phyloP scores from a whole-genome alignment of 2,888 invertebrate genomes.

The Incurvaria masculella region DNA sequence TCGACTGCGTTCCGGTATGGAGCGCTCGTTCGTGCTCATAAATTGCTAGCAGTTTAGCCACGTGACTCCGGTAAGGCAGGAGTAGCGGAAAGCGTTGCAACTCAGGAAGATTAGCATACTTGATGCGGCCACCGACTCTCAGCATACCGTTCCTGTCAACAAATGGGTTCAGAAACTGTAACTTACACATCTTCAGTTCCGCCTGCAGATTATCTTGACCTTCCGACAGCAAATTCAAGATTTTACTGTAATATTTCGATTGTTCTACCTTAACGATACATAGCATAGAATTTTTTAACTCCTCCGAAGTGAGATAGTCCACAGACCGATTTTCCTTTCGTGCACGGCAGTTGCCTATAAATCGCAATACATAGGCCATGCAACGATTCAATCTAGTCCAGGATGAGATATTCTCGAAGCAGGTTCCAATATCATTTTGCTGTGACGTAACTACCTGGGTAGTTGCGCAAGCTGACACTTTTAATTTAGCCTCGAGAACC shows the following conservation, averaged over 20 bases:
- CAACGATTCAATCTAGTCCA: background rate
- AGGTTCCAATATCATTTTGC: background rate
- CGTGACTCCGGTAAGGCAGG: constrained; percentile 3
- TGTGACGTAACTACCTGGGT: background rate
- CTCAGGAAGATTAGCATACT: constrained; percentile 7
- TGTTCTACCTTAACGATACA: background rate
- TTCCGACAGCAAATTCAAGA: background rate
- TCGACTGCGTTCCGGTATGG: constrained; percentile 14
- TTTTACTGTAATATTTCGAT: background rate
- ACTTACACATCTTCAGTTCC: background rate
- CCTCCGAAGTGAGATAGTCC: background rate
- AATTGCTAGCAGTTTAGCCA: constrained; percentile 7
- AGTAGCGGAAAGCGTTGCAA: constrained; percentile 3
- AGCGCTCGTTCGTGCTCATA: constrained; percentile 10
- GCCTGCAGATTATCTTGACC: no score
- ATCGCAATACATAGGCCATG: background rate
- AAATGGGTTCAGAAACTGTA: background rate
- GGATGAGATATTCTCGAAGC: constrained; percentile 4
- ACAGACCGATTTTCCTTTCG: no score
- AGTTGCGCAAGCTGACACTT: background rate
- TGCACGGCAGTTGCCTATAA: background rate
- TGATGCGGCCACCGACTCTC: no score
- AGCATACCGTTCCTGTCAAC: no score
- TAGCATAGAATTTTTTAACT: background rate
- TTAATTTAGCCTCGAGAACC: background rate